A percentile compares a stretch with the other conserved stretches of the same genome.
Evolutionary conservation across 1,140 invertebrate species (phyloP).

Genomic region (Drosophila varians): DNA sequence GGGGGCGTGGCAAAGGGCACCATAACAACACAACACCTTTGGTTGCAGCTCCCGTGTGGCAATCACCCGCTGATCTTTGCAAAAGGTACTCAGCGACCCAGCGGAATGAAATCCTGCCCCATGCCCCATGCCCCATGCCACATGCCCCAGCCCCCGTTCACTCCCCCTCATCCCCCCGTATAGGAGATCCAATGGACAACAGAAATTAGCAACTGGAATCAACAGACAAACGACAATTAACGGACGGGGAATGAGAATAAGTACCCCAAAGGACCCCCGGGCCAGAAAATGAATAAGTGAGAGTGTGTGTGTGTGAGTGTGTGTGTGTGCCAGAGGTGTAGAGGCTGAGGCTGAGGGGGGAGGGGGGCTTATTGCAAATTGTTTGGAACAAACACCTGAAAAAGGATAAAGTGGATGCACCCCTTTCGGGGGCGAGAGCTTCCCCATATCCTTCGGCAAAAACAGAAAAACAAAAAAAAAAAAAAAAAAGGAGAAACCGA

Average conservation of each 20-base stretch:
- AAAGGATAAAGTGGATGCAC: not conserved
- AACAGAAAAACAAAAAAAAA: not conserved
- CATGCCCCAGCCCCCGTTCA: not conserved
- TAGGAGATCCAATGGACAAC: slow-evolving; percentile 33
- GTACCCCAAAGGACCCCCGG: not conserved
- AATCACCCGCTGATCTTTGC: slow-evolving; percentile 54
- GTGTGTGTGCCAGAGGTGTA: not conserved
- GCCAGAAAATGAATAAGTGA: slow-evolving; percentile 50
- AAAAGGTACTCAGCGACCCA: slow-evolving; percentile 28
- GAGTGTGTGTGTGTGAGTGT: slow-evolving; percentile 1
- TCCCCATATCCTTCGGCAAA: not conserved
- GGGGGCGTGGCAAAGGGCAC: slow-evolving; percentile 32
- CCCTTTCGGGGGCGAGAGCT: not conserved
- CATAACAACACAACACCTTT: slow-evolving; percentile 43
- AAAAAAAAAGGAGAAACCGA: slow-evolving; percentile 15
- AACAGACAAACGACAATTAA: slow-evolving; percentile 52
- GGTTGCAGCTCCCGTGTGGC: slow-evolving; percentile 13
- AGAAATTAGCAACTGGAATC: slow-evolving; percentile 63
- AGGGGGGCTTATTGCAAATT: slow-evolving; percentile 35
- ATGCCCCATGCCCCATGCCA: not conserved
- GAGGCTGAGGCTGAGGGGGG: not conserved
- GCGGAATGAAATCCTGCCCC: not conserved
- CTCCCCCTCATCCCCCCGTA: not conserved
- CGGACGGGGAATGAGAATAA: slow-evolving; percentile 17
- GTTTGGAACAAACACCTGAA: slow-evolving; percentile 44